Evolutionary conservation across 2,797 vertebrate species (phyloP), one percentile per base, ranked within the genome.

Genomic region (Phylloscopus collybita): DNA sequence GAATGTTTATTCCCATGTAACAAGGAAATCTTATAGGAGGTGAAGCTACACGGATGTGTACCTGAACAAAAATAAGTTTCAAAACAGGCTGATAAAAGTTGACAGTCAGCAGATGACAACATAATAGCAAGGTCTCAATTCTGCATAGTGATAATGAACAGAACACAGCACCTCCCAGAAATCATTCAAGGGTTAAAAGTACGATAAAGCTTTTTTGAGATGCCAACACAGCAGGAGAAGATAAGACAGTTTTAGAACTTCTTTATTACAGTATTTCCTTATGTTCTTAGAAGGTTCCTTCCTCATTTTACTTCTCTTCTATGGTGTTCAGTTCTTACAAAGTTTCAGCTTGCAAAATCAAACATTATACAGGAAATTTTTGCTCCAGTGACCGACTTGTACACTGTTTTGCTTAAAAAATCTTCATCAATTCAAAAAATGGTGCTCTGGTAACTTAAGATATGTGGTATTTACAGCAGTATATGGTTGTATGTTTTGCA

Each of bases 1-100:
- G 99, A 94, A 99, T 99, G 92, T 99, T 99, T 97, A 99, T 99
- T 91, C 99, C 99, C 99, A 99, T 99, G 97, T 99, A 99, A 96
- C 99, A 99, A 11, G 99, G 99, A 91, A 98, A 98, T 96, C 94
- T 98, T 97, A 99, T 99, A 4, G 99, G 99, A 62, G 99, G 99
- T 70, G 99, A 99, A 75, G 99, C 99, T 42, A 99, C 99, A 69
- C 99, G 98, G 95, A 99, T 99, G 49, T 99, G 99, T 61, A 99
- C 99, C 99, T 99, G 96, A 78, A 47, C 53, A 76, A 83, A 94
- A 83, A 80, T 2, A 59, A 59, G 30, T 80, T 93, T 91, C 65
- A 73, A 80, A 90, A 19, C 11, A 84, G 64, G 47, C 10, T 11
- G 16, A 65, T 84, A 0, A 59, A 42, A 80, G 22, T 19, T 66